phyloP scores from a whole-genome alignment of 1,140 invertebrate genomes.

The Samia ricini region DNA sequence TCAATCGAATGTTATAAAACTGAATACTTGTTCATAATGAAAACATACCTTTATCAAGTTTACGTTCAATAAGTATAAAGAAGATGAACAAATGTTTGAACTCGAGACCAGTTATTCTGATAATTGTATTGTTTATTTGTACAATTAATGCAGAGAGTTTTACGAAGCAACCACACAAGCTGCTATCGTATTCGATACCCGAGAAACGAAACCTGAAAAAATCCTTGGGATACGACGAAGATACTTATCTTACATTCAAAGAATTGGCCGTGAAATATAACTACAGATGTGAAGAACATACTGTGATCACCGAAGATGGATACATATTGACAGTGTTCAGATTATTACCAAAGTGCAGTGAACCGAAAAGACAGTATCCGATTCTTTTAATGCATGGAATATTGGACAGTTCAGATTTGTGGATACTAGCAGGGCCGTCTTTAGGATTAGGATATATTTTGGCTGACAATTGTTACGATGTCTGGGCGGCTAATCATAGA shows the following conservation, averaged over 20 bases:
- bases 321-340: conserved; percentile 81
- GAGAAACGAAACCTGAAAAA: conserved; percentile 32
- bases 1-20: conserved; percentile 44
- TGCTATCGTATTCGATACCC: conserved; percentile 25
- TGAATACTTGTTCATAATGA: conserved; percentile 28
- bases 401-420: conserved; percentile 82
- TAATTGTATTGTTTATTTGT: neutral
- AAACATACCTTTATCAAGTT: conserved; percentile 29
- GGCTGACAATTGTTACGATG: conserved; percentile 82
- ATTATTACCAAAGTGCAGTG: conserved; percentile 68
- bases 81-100: conserved; percentile 15
- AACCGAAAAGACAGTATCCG: conserved; percentile 42
- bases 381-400: conserved; percentile 87
- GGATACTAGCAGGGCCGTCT: conserved; percentile 78
- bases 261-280: conserved; percentile 43
- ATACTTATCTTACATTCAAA: conserved; percentile 45
- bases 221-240: conserved; percentile 33
- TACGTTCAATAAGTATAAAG: conserved; percentile 19
- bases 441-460: conserved; percentile 68
- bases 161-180: conserved; percentile 7
- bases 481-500: conserved; percentile 85
- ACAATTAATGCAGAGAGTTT: neutral
- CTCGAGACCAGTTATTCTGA: neutral
- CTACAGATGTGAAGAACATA: conserved; percentile 41
- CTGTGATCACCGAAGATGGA: conserved; percentile 78